Evolutionary conservation across 1,140 invertebrate genomes (phyloP), one percentile per base, ranked within the genome.

Genomic region (Neodiprion lecontei): DNA sequence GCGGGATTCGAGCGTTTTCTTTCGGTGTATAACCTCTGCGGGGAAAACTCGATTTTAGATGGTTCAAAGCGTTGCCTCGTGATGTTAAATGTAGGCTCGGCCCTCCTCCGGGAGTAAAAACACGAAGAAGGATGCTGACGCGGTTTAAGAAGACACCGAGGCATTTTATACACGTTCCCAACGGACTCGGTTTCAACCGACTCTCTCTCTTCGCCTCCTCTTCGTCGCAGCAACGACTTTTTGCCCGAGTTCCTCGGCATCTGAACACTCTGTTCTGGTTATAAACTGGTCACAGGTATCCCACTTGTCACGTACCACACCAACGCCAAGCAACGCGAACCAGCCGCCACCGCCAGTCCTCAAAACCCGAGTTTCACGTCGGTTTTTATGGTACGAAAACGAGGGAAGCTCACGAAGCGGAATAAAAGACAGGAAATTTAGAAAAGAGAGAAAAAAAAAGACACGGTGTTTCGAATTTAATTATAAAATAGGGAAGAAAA

Each of bases 211-310:
- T 17, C 0, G 3, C 11, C 67, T 65, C 61, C 7, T 14, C 12
- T 69, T 11, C 14, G 17, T 69, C 21, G 67, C 67, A 69, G 67
- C 67, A 14, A 21, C 28, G 28, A 61, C 67, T 69, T 69, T 69
- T 69, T 69, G 40, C 40, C 67, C 67, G 67, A 69, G 67, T 69
- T 69, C 67, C 67, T 69, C 5, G 67, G 12, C n/a, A 23, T 69
- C 67, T 11, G 21, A 23, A 7, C 14, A 3, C 21, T 21, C 11
- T 47, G 67, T 69, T 69, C 67, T 69, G 67, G 67, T 69, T 69
- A 69, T 69, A 69, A 69, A 69, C 67, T 69, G 67, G 67, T 69
- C 17, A 14, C 67, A 23, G 67, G 67, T 69, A 69, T 11, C 67
- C 40, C 14, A 11, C 23, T 21, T 17, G 67, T 69, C 67, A 23